Percentiles rank a stretch among this genome's conserved stretches.
These are phyloP conservation scores for Lasioglossum leucozonium DNA, from an alignment of 2,888 invertebrate genomes.

Conservation along the genomic window DNA sequence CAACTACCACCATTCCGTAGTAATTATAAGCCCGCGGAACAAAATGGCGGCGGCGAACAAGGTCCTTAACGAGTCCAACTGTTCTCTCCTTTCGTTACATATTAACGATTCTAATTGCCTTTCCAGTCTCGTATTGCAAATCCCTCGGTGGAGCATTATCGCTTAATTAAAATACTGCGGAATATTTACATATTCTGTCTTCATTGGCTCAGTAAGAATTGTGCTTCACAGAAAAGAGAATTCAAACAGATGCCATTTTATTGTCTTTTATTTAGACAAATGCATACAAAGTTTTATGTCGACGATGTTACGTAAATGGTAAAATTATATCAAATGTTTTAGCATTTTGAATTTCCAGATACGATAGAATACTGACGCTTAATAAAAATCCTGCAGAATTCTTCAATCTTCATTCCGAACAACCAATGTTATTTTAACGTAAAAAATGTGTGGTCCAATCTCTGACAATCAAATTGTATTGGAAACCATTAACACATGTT, in stretches of 20 bases:
- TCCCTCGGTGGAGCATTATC: not conserved
- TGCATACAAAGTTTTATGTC: too few species aligned
- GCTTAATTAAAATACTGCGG: not conserved
- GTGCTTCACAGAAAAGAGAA: not conserved
- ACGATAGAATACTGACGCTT: too few species aligned
- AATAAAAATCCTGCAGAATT: too few species aligned
- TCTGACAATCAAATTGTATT: too few species aligned
- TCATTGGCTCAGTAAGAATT: not conserved
- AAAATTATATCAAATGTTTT: too few species aligned
- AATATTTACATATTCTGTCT: not conserved
- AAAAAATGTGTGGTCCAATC: too few species aligned
- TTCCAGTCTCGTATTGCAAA: not conserved
- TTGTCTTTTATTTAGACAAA: not conserved
- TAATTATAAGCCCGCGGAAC: constrained; percentile 44
- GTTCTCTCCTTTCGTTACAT: not conserved
- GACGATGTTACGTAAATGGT: too few species aligned
- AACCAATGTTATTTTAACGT: too few species aligned
- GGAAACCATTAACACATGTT: too few species aligned
- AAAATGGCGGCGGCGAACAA: constrained; percentile 10
- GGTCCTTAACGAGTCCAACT: not conserved
- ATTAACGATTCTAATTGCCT: not conserved
- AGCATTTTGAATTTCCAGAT: too few species aligned
- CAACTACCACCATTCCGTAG: constrained; percentile 37
- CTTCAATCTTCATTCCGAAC: too few species aligned
- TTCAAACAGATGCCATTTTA: not conserved